Conservation (phyloP, 1,140 invertebrate species). For the Tribolium madens region DNA sequence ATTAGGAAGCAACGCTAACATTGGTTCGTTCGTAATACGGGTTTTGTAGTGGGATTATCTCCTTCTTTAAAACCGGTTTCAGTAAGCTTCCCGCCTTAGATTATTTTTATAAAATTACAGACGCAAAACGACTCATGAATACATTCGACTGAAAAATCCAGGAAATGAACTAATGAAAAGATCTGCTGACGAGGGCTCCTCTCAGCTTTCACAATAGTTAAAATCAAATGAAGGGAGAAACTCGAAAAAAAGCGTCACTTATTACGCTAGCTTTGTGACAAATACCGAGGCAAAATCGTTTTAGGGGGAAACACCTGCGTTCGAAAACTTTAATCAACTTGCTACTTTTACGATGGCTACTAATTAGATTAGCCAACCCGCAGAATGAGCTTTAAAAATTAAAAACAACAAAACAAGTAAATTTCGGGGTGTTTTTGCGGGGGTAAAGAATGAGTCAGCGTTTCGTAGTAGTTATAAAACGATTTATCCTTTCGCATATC, state of each 20-base stretch:
- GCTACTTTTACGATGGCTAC: slow-evolving; percentile 22
- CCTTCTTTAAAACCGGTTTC: neutral
- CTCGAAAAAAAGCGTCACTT: neutral
- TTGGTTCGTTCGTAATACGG: slow-evolving; percentile 4
- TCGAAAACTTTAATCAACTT: slow-evolving; percentile 23
- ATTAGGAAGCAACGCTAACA: neutral
- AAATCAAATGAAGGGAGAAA: slow-evolving; percentile 25
- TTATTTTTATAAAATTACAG: slow-evolving; percentile 31
- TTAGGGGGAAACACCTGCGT: slow-evolving; percentile 39
- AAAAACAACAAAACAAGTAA: slow-evolving; percentile 15
- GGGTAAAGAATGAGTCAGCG: slow-evolving; percentile 37
- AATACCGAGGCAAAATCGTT: too few species aligned
- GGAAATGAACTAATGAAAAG: slow-evolving; percentile 32
- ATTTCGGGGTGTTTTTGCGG: slow-evolving; percentile 12
- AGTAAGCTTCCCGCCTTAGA: neutral
- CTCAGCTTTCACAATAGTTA: slow-evolving; percentile 13
- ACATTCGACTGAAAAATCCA: slow-evolving; percentile 22
- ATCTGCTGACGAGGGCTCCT: neutral
- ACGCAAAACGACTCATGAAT: slow-evolving; percentile 10
- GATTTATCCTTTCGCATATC: slow-evolving; percentile 46
- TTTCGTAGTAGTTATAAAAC: slow-evolving; percentile 45
- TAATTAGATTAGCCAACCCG: slow-evolving; percentile 25
- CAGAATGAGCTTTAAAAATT: slow-evolving; percentile 22
- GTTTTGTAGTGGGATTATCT: slow-evolving; percentile 5
- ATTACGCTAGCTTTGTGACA: neutral